phyloP scores from a whole-genome alignment of 2,888 invertebrate species.

The Xestoiulus laeticollis region DNA sequence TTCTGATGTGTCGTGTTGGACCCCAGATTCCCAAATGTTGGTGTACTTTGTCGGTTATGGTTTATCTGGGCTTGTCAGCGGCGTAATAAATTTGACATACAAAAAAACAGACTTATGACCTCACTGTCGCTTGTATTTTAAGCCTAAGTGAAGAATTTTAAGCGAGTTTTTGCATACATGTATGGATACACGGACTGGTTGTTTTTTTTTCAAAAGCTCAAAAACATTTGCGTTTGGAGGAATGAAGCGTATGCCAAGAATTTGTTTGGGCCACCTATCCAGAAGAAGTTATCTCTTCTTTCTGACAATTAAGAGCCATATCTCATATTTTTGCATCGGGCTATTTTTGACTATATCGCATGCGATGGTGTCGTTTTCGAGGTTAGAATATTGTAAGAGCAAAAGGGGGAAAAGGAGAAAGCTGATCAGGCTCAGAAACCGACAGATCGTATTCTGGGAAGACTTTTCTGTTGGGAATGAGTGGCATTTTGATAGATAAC shows the following conservation, averaged over 20 bases:
- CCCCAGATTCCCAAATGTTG: background rate
- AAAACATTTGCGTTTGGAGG: background rate
- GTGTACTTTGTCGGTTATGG: background rate
- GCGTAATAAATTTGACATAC: background rate
- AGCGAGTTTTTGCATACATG: background rate
- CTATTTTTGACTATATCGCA: conserved; percentile 4
- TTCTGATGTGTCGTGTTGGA: no score
- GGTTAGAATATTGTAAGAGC: background rate
- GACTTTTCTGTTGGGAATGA: background rate
- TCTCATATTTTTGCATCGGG: conserved; percentile 15
- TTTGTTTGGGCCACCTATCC: background rate
- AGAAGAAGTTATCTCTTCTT: background rate
- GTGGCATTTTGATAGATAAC: conserved; percentile 36
- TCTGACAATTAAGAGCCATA: conserved; percentile 34
- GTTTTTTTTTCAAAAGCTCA: background rate
- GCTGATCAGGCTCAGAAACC: conserved; percentile 24
- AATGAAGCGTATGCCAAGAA: background rate
- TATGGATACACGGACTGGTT: no score
- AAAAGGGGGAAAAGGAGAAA: background rate
- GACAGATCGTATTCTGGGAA: background rate
- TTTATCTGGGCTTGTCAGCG: conserved; percentile 22
- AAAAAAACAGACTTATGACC: background rate
- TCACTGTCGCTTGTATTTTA: conserved; percentile 19
- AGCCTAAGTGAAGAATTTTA: conserved; percentile 16
- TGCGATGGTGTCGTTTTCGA: conserved; percentile 7